Percentiles rank a stretch among this genome's conserved stretches.
phyloP scores from a whole-genome alignment of 2,797 vertebrate genomes.

The Eurystomus glaucurus region DNA sequence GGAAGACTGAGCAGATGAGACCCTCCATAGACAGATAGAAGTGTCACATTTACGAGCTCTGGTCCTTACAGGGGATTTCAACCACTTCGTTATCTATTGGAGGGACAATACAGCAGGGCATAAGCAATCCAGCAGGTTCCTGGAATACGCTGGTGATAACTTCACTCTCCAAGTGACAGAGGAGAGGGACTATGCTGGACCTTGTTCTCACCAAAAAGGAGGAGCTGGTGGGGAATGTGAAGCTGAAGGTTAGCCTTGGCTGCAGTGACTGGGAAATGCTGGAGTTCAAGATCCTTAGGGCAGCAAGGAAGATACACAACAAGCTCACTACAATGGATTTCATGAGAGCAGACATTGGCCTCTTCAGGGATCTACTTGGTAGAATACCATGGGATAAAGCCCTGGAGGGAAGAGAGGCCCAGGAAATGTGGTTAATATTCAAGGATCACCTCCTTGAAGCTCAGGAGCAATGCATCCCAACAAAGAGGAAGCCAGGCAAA shows the following conservation, averaged over 20 bases:
- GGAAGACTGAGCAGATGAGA: no score
- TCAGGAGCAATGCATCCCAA: background rate
- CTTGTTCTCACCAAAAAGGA: background rate
- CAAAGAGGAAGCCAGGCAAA: no score
- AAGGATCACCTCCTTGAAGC: background rate
- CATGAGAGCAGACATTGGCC: background rate
- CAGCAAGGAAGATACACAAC: background rate
- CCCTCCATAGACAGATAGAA: no score
- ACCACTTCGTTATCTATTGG: no score
- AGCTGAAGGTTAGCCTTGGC: background rate
- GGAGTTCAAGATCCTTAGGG: background rate
- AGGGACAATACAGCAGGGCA: no score
- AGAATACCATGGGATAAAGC: background rate
- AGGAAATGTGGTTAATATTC: background rate
- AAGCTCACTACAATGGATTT: background rate
- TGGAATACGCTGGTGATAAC: background rate
- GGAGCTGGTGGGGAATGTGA: background rate
- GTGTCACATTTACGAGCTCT: no score
- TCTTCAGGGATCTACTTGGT: background rate
- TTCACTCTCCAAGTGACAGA: background rate
- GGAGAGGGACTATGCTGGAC: background rate
- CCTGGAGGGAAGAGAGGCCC: background rate
- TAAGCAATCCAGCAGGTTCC: no score
- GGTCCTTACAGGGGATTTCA: no score
- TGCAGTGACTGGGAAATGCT: background rate